phyloP scores from a whole-genome alignment of 2,113 vertebrate genomes.

The Chionis minor region DNA sequence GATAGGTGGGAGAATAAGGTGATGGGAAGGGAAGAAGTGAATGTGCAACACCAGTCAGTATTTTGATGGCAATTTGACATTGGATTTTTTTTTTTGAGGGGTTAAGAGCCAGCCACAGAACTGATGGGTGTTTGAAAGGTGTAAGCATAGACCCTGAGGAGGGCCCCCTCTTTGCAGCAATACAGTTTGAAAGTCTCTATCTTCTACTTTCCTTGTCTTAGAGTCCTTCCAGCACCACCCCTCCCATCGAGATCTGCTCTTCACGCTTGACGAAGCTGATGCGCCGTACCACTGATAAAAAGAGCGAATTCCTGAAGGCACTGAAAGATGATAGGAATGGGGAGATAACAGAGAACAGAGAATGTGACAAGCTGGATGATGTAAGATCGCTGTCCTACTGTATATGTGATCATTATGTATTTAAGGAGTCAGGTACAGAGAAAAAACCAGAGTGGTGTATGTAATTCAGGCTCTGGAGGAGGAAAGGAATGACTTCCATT shows the following conservation, averaged over 20 bases:
- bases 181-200: background rate
- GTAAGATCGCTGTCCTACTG: slow-evolving; percentile 70
- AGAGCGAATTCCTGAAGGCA: slow-evolving; percentile 94
- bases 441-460: background rate
- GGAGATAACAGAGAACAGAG: slow-evolving; percentile 88
- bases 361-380: slow-evolving; percentile 86
- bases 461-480: background rate
- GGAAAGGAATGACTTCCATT: background rate
- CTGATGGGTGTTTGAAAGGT: background rate
- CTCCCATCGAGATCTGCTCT: slow-evolving; percentile 93
- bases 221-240: slow-evolving; percentile 94
- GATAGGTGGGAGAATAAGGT: background rate
- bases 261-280: slow-evolving; percentile 92
- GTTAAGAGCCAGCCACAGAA: background rate
- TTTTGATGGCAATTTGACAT: background rate
- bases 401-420: background rate
- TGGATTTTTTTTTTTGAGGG: background rate
- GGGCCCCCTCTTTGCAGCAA: background rate
- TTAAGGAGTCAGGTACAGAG: background rate
- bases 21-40: background rate
- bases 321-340: slow-evolving; percentile 93
- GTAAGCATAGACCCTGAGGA: background rate
- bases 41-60: background rate
- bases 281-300: slow-evolving; percentile 92
- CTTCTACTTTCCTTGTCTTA: slow-evolving; percentile 45